These are phyloP conservation scores for Centroberyx gerrardi DNA, from an alignment of 2,797 vertebrate genomes.

Conservation along the genomic window DNA sequence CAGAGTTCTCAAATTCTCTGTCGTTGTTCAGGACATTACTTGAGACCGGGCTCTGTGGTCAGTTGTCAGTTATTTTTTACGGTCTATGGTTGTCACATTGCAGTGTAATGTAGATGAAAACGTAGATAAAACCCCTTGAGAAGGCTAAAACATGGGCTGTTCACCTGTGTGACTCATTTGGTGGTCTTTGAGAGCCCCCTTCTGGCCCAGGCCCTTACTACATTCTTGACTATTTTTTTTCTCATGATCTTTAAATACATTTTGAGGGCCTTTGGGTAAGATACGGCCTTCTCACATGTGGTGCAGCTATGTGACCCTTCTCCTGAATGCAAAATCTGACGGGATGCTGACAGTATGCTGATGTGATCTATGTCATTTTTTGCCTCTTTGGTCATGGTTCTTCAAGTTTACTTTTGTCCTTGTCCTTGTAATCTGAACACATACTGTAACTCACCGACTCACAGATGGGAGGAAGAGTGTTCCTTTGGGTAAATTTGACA, in stretches of 20 bases:
- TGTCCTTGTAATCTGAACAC: too few species aligned
- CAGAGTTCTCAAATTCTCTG: too few species aligned
- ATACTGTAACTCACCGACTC: too few species aligned
- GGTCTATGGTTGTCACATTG: too few species aligned
- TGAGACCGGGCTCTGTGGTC: background rate
- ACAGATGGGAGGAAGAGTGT: too few species aligned
- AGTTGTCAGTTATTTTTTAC: background rate
- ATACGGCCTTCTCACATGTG: too few species aligned
- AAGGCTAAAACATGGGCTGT: background rate
- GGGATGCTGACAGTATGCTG: background rate
- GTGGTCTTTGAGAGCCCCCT: constrained; percentile 19
- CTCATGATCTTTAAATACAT: background rate
- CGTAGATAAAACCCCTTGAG: background rate
- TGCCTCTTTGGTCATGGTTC: too few species aligned
- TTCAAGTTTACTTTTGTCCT: too few species aligned
- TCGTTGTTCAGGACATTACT: background rate
- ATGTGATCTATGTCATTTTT: background rate
- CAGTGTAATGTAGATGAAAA: background rate
- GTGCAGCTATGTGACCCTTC: background rate
- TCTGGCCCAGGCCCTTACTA: background rate
- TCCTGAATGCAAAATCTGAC: background rate
- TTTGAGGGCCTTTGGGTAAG: too few species aligned
- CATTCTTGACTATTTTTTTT: background rate
- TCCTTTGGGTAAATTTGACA: background rate
- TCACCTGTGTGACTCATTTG: background rate